Percentiles rank a stretch among this genome's conserved stretches.
Conservation (phyloP, 1,140 invertebrate species). For the Cherax quadricarinatus region DNA sequence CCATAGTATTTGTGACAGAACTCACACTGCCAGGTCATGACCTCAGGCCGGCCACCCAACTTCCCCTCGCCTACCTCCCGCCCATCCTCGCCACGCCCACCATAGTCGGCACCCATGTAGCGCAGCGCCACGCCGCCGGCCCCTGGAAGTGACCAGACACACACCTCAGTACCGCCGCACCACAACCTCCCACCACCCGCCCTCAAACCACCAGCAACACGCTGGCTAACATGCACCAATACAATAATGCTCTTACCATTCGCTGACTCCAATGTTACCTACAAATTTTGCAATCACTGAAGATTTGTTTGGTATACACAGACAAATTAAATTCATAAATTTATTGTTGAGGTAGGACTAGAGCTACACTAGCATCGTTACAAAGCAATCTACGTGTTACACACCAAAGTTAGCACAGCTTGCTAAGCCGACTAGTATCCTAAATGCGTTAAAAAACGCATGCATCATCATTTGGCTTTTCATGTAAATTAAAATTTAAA, state of each 20-base stretch:
- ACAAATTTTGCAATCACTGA: background rate
- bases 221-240: slow-evolving; percentile 21
- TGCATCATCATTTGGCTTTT: slow-evolving; percentile 34
- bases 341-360: slow-evolving; percentile 67
- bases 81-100: slow-evolving; percentile 33
- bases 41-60: slow-evolving; percentile 14
- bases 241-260: slow-evolving; percentile 26
- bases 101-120: slow-evolving; percentile 32
- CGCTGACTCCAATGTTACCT: background rate
- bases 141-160: slow-evolving; percentile 70
- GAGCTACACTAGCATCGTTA: slow-evolving; percentile 59
- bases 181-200: background rate
- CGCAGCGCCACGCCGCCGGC: slow-evolving; percentile 48
- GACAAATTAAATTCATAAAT: slow-evolving; percentile 44
- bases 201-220: slow-evolving; percentile 11
- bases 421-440: slow-evolving; percentile 53
- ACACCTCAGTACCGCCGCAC: slow-evolving; percentile 40
- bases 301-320: slow-evolving; percentile 43
- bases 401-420: slow-evolving; percentile 52
- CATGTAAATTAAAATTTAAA: slow-evolving; percentile 16
- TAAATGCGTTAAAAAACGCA: slow-evolving; percentile 53
- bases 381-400: slow-evolving; percentile 54
- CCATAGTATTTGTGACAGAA: slow-evolving; percentile 92
- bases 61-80: slow-evolving; percentile 7
- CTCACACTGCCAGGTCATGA: slow-evolving; percentile 81